Evolutionary conservation across 92 coral and sea anemone species (phyloP), one percentile per base, ranked within the genome.

Genomic region (Epizoanthus fatuus): DNA sequence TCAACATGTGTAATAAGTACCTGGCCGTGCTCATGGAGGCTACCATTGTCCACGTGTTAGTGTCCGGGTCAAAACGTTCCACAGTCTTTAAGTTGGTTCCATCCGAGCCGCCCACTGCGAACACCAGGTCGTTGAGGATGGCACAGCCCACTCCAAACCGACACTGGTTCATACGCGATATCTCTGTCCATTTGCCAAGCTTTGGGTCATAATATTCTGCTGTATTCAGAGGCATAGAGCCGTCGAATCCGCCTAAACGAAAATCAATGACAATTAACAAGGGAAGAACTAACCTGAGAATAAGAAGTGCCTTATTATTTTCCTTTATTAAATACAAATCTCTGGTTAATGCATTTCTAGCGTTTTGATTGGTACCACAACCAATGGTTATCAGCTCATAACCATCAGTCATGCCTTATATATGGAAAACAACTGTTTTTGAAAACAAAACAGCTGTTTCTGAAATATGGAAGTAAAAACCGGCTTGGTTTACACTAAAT

Each of bases 131-230:
- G 55, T 93, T 76, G 63, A 96, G 62, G 58, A 96, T 87, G 16
- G 92, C 98, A 89, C 99, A 96, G 45, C 99, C 99, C 9, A 96
- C 99, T 40, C 99, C 99, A 86, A 96, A 96, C 72, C 99, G 88
- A 69, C 98, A 93, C 83, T 96, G 99, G 65, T 96, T 96, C 99
- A 96, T 96, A 40, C 96, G 95, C 20, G 99, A 70, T 47, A 96
- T 92, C 88, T 95, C 98, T 16, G 91, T 93, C 99, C 99, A 96
- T 72, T 94, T 96, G 5, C 95, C 92, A 3, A 92, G 85, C 52
- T 95, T 93, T 11, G 98, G 95, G 59, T 96, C 98, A 39, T 92
- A 95, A 35, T 94, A 96, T 40, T 96, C 99, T n/a, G 99, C 99
- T 54, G 99, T 96, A 77, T 96, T 96, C 3, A 96, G 90, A 1